Conservation (phyloP, 1,140 invertebrate species). For the Plectrocnemia conspersa region DNA sequence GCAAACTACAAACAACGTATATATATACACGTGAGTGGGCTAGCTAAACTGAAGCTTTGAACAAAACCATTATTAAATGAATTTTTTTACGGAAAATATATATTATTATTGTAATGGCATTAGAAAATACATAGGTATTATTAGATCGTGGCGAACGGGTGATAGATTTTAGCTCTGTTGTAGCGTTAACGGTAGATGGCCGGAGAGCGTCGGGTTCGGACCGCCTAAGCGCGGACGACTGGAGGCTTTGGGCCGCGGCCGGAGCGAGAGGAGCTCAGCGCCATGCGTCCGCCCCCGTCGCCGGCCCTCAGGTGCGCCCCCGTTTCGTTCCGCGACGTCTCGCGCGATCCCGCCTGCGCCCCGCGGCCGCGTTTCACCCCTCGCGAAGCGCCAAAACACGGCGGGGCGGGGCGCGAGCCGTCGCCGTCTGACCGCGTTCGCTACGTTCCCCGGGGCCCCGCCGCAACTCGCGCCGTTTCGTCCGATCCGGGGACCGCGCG, state of each 20-base stretch:
- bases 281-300: background rate
- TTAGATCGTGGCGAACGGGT: too few relatives aligned
- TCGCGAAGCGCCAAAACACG: background rate
- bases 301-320: background rate
- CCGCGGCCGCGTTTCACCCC: constrained; percentile 1
- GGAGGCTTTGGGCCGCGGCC: background rate
- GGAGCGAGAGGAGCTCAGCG: constrained; percentile 4
- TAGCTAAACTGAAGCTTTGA: too few relatives aligned
- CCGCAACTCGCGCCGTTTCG: too few relatives aligned
- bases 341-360: background rate
- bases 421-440: background rate
- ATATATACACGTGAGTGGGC: too few relatives aligned
- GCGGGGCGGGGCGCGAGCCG: background rate
- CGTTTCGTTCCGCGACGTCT: background rate
- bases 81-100: too few relatives aligned
- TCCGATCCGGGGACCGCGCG: too few relatives aligned
- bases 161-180: too few relatives aligned
- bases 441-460: background rate
- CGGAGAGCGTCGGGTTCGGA: background rate
- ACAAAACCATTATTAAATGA: too few relatives aligned
- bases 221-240: background rate
- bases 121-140: too few relatives aligned
- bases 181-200: too few relatives aligned
- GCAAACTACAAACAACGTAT: too few relatives aligned
- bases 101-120: too few relatives aligned